Conservation (phyloP, 2,888 invertebrate species). For the Zygogramma bicolorata region DNA sequence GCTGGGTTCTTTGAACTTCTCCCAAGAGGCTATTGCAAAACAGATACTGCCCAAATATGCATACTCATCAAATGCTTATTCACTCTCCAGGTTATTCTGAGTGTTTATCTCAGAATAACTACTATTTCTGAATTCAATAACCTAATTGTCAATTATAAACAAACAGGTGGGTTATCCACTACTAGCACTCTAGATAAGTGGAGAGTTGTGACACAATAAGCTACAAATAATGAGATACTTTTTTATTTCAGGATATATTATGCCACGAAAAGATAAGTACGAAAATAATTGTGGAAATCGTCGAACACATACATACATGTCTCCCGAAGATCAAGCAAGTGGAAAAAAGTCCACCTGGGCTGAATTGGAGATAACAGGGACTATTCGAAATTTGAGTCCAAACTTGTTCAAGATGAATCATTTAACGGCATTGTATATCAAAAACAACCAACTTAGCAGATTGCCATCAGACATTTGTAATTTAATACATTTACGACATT, state of each 20-base stretch:
- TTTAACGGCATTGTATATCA: slow-evolving; percentile 94
- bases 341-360: slow-evolving; percentile 95
- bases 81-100: background rate
- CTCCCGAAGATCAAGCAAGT: slow-evolving; percentile 90
- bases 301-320: slow-evolving; percentile 91
- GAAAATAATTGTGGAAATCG: slow-evolving; percentile 73
- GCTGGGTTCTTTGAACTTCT: slow-evolving; percentile 6
- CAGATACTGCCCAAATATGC: background rate
- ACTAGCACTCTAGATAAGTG: too few relatives aligned
- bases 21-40: background rate
- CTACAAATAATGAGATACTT: too few relatives aligned
- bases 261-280: slow-evolving; percentile 84
- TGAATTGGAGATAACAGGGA: slow-evolving; percentile 83
- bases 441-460: slow-evolving; percentile 93
- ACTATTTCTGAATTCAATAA: background rate
- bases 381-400: slow-evolving; percentile 93
- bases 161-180: too few relatives aligned
- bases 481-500: slow-evolving; percentile 84
- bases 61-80: too few relatives aligned
- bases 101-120: background rate
- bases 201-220: too few relatives aligned
- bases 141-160: too few relatives aligned
- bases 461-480: slow-evolving; percentile 92
- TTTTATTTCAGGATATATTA: slow-evolving; percentile 64
- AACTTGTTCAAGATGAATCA: slow-evolving; percentile 92